Percentiles rank a stretch among this genome's conserved stretches.
phyloP scores from a whole-genome alignment of 2,888 invertebrate species.

The Nymphalis urticae region DNA sequence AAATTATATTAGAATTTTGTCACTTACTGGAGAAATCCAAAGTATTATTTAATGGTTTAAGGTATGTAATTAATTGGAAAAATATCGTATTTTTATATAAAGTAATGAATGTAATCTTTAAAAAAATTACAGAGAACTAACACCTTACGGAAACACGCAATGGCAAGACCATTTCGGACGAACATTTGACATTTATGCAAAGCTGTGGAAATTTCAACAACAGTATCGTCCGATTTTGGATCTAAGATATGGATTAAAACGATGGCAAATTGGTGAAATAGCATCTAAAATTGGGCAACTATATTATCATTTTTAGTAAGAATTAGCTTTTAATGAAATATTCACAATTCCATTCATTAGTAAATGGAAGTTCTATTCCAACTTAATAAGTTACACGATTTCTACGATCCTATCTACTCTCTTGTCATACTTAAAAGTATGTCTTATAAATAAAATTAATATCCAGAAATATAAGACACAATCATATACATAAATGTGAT shows the following conservation, averaged over 20 bases:
- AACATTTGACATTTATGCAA: slow-evolving; percentile 98
- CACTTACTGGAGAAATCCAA: slow-evolving; percentile 98
- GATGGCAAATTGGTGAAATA: slow-evolving; percentile 99
- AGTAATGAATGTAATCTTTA: slow-evolving; percentile 32
- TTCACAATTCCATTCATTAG: too few species aligned
- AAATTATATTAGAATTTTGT: slow-evolving; percentile 97
- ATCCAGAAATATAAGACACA: too few species aligned
- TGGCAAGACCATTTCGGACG: slow-evolving; percentile 99
- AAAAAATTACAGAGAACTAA: slow-evolving; percentile 88
- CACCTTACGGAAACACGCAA: slow-evolving; percentile 98
- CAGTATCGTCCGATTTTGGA: slow-evolving; percentile 96
- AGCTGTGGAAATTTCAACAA: slow-evolving; percentile 99
- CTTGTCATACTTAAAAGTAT: too few species aligned
- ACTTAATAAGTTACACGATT: too few species aligned
- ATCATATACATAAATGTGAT: too few species aligned
- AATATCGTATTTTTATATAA: neutral
- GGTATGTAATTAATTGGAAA: slow-evolving; percentile 78
- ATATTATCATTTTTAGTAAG: slow-evolving; percentile 99
- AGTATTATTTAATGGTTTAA: slow-evolving; percentile 97
- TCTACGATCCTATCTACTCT: too few species aligned
- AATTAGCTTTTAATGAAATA: neutral
- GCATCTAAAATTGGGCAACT: slow-evolving; percentile 99
- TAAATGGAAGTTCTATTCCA: too few species aligned
- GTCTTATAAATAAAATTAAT: too few species aligned
- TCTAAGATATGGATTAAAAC: slow-evolving; percentile 95